Conservation (phyloP, 2,888 invertebrate genomes). For the Drosophila falleni region DNA sequence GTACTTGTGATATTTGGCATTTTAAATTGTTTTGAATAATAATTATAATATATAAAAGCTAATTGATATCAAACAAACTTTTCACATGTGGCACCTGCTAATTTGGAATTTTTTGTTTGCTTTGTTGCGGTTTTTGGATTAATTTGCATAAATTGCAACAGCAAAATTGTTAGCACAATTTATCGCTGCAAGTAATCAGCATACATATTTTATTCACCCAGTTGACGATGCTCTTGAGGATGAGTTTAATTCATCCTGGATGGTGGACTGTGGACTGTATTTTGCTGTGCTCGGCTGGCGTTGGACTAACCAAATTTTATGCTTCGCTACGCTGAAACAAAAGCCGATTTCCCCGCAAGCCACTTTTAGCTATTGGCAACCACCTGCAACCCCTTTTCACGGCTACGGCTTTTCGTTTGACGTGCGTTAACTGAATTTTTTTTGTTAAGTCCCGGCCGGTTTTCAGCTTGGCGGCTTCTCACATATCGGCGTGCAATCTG, state of each 20-base stretch:
- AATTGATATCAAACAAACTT: neutral
- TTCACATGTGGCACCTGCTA: neutral
- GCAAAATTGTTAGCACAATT: constrained; percentile 31
- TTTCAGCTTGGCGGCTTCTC: constrained; percentile 40
- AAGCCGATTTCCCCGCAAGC: constrained; percentile 16
- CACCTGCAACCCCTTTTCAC: constrained; percentile 57
- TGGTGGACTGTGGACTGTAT: constrained; percentile 1
- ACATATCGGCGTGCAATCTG: constrained; percentile 70
- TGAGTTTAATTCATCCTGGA: constrained; percentile 37
- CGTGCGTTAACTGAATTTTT: constrained; percentile 52
- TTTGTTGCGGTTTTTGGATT: constrained; percentile 4
- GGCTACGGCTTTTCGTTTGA: constrained; percentile 24
- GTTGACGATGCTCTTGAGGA: constrained; percentile 9
- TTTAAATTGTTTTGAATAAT: neutral
- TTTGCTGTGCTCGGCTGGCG: constrained; percentile 65
- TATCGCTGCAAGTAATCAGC: constrained; percentile 50
- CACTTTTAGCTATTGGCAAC: constrained; percentile 14
- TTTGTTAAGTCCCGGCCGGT: constrained; percentile 34
- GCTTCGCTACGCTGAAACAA: constrained; percentile 70
- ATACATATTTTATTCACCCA: constrained; percentile 30
- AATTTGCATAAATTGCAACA: constrained; percentile 37
- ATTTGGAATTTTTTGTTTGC: neutral
- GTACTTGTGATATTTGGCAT: neutral
- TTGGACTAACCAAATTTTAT: constrained; percentile 67
- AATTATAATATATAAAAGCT: neutral